These are phyloP conservation scores for Molanna angustata DNA, from an alignment of 2,888 invertebrate species.

Conservation along the genomic window DNA sequence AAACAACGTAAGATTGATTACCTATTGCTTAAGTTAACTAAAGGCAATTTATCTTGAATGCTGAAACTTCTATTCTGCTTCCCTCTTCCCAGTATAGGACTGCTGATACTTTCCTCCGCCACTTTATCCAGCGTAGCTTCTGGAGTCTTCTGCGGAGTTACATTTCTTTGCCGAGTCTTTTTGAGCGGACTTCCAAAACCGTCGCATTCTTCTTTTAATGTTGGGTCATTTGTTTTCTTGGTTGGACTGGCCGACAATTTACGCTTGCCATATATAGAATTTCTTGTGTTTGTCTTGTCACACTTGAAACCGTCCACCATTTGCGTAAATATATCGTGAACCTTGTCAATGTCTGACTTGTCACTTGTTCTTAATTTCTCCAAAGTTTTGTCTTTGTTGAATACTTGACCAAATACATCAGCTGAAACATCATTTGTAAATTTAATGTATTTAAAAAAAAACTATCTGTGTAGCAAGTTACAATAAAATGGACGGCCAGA, in stretches of 20 bases:
- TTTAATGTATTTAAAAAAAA: too few relatives aligned
- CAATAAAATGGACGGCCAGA: too few relatives aligned
- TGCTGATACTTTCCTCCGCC: not conserved
- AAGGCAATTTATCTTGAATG: constrained; percentile 9
- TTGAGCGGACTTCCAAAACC: constrained; percentile 15
- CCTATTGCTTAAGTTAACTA: constrained; percentile 19
- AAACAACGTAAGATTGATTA: too few relatives aligned
- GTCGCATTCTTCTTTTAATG: not conserved
- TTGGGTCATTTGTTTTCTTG: not conserved
- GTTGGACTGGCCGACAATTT: too few relatives aligned
- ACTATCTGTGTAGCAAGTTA: too few relatives aligned
- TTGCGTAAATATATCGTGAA: constrained; percentile 24
- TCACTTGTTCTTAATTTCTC: not conserved
- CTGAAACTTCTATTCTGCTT: not conserved
- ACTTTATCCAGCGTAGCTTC: not conserved
- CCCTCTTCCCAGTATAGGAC: constrained; percentile 19
- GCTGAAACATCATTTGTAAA: constrained; percentile 26
- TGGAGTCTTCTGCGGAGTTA: not conserved
- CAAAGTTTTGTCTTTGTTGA: constrained; percentile 4
- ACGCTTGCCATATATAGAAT: constrained; percentile 17
- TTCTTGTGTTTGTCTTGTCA: too few relatives aligned
- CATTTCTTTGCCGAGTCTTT: not conserved
- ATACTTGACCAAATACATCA: constrained; percentile 18
- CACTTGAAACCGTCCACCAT: too few relatives aligned
- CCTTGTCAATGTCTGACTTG: constrained; percentile 17